Conservation (phyloP, 2,888 invertebrate species). For the Meteorus cinctellus region DNA sequence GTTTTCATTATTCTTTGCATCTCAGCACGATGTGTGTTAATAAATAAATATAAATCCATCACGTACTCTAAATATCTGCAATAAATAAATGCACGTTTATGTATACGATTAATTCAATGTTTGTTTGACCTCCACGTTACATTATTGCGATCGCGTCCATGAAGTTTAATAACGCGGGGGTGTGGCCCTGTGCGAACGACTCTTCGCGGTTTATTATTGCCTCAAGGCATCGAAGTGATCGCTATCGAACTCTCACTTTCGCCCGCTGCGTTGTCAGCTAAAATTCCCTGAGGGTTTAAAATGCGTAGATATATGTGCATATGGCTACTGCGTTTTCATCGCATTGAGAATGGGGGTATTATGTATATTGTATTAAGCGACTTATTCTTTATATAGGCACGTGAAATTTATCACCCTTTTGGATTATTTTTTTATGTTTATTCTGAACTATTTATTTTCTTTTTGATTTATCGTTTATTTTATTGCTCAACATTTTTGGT, state of each 20-base stretch:
- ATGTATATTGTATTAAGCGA: neutral
- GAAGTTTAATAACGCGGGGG: conserved; percentile 15
- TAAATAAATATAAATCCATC: too few relatives aligned
- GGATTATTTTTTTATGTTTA: neutral
- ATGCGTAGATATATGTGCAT: neutral
- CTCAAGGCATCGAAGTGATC: conserved; percentile 34
- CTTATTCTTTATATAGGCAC: neutral
- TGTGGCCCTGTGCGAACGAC: conserved; percentile 21
- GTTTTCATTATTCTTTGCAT: neutral
- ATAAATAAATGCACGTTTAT: too few relatives aligned
- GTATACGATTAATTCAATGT: conserved; percentile 2
- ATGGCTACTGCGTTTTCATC: neutral
- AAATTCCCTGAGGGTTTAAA: conserved; percentile 42
- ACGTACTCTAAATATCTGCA: neutral
- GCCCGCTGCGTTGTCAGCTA: conserved; percentile 38
- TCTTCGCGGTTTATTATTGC: conserved; percentile 9
- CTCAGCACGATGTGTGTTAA: too few relatives aligned
- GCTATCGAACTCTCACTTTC: conserved; percentile 53
- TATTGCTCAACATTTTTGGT: neutral
- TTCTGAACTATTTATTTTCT: neutral
- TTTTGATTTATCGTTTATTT: neutral
- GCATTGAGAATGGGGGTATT: neutral
- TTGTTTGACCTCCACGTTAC: conserved; percentile 11
- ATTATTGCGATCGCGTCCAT: neutral
- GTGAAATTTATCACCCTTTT: conserved; percentile 27